Evolutionary conservation across 2,797 vertebrate genomes (phyloP), one percentile per base, ranked within the genome.

Genomic region (Anguilla pacifica): DNA sequence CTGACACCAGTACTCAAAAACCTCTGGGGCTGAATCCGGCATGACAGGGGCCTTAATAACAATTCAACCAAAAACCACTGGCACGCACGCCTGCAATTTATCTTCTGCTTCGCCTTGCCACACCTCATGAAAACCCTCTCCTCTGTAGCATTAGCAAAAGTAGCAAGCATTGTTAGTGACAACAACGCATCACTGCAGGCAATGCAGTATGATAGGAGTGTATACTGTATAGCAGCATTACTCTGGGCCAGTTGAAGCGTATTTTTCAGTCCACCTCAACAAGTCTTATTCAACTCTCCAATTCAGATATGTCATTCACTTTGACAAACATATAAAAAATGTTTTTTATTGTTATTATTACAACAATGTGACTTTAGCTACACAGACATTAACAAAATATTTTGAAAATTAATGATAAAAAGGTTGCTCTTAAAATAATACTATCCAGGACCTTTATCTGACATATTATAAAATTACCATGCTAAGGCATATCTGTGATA

Each of bases 51-150:
- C 53, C 74, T 85, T 85, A 85, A 85, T 88, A 88, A 79, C 87
- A 85, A 90, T 90, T 90, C 91, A 87, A 94, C 94, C 94, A 95
- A 95, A 94, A 91, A 89, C 91, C 91, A 90, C 89, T 88, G 67
- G 89, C 93, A 92, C 90, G 90, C 89, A 84, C 91, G 88, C 81
- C 89, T 89, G 93, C 91, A 92, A 95, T 96, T 95, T 93, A 93
- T 95, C 94, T 95, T 94, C 91, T 92, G 61, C 92, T 92, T 94
- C 91, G 88, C 82, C 91, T 93, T 93, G 93, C 95, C 93, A 92
- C 94, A 92, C 93, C 94, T 94, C 92, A 92, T 94, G 94, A 94
- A 94, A 95, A 94, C 94, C 94, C 93, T 95, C 94, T 94, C 93
- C 43, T 70, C 81, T 53, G 86, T 79, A 25, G 46, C 31, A 70